phyloP scores from a whole-genome alignment of 1,140 invertebrate species.

The Drosophila tsacasi region DNA sequence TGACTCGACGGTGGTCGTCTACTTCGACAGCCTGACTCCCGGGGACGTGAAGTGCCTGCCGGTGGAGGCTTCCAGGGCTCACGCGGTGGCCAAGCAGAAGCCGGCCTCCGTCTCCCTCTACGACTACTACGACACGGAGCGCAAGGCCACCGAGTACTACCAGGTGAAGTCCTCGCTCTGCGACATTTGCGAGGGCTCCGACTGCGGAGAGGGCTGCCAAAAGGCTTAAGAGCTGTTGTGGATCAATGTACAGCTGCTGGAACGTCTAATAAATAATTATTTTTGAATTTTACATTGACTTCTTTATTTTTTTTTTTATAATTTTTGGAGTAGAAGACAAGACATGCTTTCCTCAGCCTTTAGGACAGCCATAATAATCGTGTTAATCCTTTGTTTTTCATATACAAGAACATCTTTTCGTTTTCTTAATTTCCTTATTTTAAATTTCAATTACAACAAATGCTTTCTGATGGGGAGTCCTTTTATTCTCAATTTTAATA shows the following conservation, averaged over 20 bases:
- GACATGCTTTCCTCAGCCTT: too few species aligned
- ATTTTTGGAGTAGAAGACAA: too few species aligned
- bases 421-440: too few species aligned
- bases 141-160: conserved; percentile 91
- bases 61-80: conserved; percentile 92
- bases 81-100: conserved; percentile 94
- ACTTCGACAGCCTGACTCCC: conserved; percentile 92
- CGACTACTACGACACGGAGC: conserved; percentile 95
- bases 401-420: too few species aligned
- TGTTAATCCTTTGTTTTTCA: too few species aligned
- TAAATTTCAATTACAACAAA: too few species aligned
- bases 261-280: neutral
- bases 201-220: conserved; percentile 87
- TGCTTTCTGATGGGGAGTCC: neutral
- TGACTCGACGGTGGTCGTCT: conserved; percentile 91
- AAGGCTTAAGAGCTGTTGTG: conserved; percentile 9
- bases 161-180: conserved; percentile 89
- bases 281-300: neutral
- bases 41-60: conserved; percentile 91
- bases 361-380: too few species aligned
- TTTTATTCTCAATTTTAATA: neutral
- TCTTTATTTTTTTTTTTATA: neutral
- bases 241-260: neutral
- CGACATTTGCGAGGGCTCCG: conserved; percentile 91
- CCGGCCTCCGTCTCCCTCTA: conserved; percentile 94